phyloP scores from a whole-genome alignment of 2,888 invertebrate genomes.

The Habroteleia sp. region DNA sequence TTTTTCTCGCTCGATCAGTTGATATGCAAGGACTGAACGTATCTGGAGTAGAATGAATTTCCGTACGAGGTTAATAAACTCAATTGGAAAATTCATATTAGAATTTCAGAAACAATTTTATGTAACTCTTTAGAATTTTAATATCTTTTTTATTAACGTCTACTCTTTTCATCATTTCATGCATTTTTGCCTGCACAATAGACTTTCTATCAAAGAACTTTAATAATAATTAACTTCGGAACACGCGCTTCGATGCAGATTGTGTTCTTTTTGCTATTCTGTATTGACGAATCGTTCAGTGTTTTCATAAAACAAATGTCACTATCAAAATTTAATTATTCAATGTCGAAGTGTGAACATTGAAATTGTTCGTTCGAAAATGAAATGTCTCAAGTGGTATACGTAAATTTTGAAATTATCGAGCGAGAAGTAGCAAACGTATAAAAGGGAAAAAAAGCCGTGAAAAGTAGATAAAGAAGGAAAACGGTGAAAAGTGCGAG shows the following conservation, averaged over 20 bases:
- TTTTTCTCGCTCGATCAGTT: constrained; percentile 45
- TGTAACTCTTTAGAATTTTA: no score
- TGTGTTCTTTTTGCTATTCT: no score
- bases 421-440: constrained; percentile 18
- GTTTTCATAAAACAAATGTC: no score
- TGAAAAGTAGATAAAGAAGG: constrained; percentile 52
- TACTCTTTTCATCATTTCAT: no score
- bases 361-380: not conserved
- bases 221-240: no score
- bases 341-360: no score
- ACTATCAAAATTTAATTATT: not conserved
- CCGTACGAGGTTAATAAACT: constrained; percentile 40
- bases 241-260: no score
- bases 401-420: constrained; percentile 35
- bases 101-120: no score
- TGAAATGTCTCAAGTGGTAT: constrained; percentile 11
- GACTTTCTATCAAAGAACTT: no score
- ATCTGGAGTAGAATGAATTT: constrained; percentile 15
- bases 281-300: no score
- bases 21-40: constrained; percentile 31
- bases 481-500: constrained; percentile 58
- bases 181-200: no score
- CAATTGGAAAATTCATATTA: not conserved
- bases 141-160: no score
- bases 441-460: constrained; percentile 16